Base-by-base conservation (phyloP, 2,888 invertebrate genomes). In the Diarsia rubi region DNA sequence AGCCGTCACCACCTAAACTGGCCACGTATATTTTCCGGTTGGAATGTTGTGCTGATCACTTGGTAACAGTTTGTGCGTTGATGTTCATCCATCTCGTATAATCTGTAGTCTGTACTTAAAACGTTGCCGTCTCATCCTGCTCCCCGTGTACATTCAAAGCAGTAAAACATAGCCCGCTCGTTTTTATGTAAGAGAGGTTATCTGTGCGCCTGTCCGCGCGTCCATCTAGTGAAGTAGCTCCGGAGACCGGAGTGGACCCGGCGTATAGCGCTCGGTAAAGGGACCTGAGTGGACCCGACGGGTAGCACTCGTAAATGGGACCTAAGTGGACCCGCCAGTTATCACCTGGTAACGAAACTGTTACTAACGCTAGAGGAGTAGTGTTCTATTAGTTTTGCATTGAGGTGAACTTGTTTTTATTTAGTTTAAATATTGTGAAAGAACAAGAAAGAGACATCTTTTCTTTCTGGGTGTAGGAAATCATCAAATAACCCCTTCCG, bases 161-260 rank as follows among this genome's bases (percentile, higher is more conserved):
- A 71, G 86, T 83, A 86, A 87, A 87, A 79, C 83, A 81, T 80
- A 73, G 83, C 64, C 8, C 49, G 42, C 63, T 67, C 75, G 73
- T 87, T 73, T 86, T 86, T 87, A 87, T 87, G 79, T 83, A 79
- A 69, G 81, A 59, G 73, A 85, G 76, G 79, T 87, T 85, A 87
- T 86, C 81, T 54, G 64, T 42, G 44, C 45, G 79, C 63, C 83
- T 70, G 81, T 85, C 65, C 73, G 69, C 67, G 47, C 67, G 67
- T 79, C 76, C 78, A 69, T 64, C 72, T 63, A 49, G 24, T 74
- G 42, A 24, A 79, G 54, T 70, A 24, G 37, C 65, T 69, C 21
- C 37, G 24, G 31, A 3, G 14, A 24, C 21, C n/a, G 31, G 65
- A 73, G 52, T 52, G 59, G 57, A 66, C 60, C 72, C 65, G 68